A percentile compares a stretch with the other conserved stretches of the same genome.
phyloP scores from a whole-genome alignment of 2,797 vertebrate genomes.

The Hipposideros larvatus region DNA sequence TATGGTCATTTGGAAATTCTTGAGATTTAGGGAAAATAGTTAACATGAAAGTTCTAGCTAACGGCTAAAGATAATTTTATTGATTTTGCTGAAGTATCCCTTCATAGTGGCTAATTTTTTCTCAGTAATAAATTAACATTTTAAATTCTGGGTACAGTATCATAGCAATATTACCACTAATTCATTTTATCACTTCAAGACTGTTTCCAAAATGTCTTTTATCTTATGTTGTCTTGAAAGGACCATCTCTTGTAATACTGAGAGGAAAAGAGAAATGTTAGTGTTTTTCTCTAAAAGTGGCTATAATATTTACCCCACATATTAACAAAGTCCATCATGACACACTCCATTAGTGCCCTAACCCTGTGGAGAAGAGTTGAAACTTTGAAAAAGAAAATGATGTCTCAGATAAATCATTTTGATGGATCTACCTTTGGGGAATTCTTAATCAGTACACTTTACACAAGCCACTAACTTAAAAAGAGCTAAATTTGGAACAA shows the following conservation, averaged over 20 bases:
- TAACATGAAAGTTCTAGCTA: not conserved
- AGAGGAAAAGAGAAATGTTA: conserved; percentile 8
- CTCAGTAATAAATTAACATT: conserved; percentile 31
- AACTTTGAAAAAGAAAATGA: conserved; percentile 56
- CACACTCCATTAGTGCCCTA: not conserved
- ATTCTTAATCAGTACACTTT: conserved; percentile 36
- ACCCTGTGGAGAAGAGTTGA: conserved; percentile 24
- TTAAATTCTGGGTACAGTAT: conserved; percentile 34
- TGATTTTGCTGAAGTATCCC: conserved; percentile 38
- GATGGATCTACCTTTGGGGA: not conserved
- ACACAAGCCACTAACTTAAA: conserved; percentile 14
- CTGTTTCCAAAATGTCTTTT: not conserved
- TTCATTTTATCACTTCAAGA: conserved; percentile 28
- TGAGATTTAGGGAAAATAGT: not conserved
- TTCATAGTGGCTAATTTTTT: not conserved
- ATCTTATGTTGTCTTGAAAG: not conserved
- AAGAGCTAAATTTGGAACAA: conserved; percentile 6
- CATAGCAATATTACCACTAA: conserved; percentile 9
- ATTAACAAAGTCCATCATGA: not conserved
- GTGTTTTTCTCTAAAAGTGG: conserved; percentile 11
- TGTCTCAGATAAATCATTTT: conserved; percentile 41
- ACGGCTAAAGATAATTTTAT: conserved; percentile 18
- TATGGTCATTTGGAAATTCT: conserved; percentile 2
- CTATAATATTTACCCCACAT: conserved; percentile 12
- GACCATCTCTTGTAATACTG: conserved; percentile 22